Evolutionary conservation across 2,113 vertebrate genomes (phyloP).

Genomic region (Petrocephalus zakoni): DNA sequence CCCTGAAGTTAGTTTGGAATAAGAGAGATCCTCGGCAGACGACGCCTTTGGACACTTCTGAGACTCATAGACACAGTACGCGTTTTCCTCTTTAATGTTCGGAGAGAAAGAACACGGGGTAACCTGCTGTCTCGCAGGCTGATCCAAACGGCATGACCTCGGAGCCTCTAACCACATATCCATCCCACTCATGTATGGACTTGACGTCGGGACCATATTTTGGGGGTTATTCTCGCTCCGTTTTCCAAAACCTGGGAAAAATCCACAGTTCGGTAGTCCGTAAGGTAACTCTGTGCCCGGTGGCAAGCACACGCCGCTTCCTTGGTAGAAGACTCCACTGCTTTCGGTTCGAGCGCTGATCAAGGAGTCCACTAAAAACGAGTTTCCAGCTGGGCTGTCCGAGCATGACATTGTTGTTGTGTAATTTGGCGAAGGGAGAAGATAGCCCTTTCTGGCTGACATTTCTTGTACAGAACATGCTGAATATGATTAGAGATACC

Average conservation of each 20-base stretch:
- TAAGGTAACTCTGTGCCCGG: conserved; percentile 84
- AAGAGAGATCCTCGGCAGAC: conserved; percentile 71
- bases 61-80: conserved; percentile 94
- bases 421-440: conserved; percentile 96
- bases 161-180: conserved; percentile 89
- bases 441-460: conserved; percentile 99
- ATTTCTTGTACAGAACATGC: conserved; percentile 99
- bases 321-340: conserved; percentile 78
- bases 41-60: conserved; percentile 88
- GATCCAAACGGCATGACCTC: conserved; percentile 85
- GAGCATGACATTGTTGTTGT: conserved; percentile 98
- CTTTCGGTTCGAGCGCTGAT: conserved; percentile 88
- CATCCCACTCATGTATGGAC: conserved; percentile 82
- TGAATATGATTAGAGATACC: conserved; percentile 99
- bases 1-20: conserved; percentile 68
- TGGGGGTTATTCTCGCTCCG: conserved; percentile 79
- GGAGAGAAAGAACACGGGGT: conserved; percentile 85
- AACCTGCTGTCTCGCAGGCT: conserved; percentile 72
- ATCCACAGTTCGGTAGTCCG: conserved; percentile 87
- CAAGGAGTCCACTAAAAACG: conserved; percentile 96
- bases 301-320: conserved; percentile 83
- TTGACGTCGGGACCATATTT: conserved; percentile 68
- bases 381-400: conserved; percentile 91
- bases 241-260: conserved; percentile 85
- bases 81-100: conserved; percentile 92